Base-by-base conservation (phyloP, 1,140 invertebrate species). In the Drosophila ananassae region DNA sequence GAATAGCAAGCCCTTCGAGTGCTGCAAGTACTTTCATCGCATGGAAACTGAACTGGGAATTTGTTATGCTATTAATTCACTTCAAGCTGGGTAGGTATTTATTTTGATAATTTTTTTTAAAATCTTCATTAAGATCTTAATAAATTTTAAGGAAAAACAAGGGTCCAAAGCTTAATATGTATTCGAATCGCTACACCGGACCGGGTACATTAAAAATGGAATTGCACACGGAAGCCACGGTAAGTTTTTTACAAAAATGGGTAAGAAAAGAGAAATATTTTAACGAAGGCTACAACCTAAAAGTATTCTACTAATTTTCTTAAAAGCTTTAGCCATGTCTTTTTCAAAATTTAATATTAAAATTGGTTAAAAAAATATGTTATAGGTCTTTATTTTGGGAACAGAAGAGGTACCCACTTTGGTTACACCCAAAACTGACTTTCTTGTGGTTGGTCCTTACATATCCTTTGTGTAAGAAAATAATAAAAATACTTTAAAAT, bases 41-140 rank as follows among this genome's bases (percentile, higher is more conserved):
- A 92, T 95, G 73, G 92, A 94, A 51, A 95, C 95, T 0, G 95
- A 95, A 89, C 77, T 95, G 25, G 95, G 95, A 0, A 89, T 92
- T 13, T 96, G 95, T 76, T 95, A 93, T 81, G 93, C 92, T 24
- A 93, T 95, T 3, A 95, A 95, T 76, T 94, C 94, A 0, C 91
- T 94, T 58, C 95, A 95, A 91, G 93, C 92, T 0, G 90, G 83
- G 91, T 91, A 32, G 46, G 80, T 10, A n/a, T 34, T 46, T 1
- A 1, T 0, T 37, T n/a, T 5, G 9, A 13, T 5, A 8, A 17
- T 17, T 22, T 12, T 2, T 41, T 5, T 17, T 28, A 1, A 28
- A 25, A 28, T 28, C 7, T 10, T 7, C 10, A 7, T 7, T n/a
- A 24, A 21, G 30, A 24, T 37, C 2, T 17, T 9, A 48, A 22